Evolutionary conservation across 2,888 invertebrate genomes (phyloP).

Genomic region (Sinelater perroti): DNA sequence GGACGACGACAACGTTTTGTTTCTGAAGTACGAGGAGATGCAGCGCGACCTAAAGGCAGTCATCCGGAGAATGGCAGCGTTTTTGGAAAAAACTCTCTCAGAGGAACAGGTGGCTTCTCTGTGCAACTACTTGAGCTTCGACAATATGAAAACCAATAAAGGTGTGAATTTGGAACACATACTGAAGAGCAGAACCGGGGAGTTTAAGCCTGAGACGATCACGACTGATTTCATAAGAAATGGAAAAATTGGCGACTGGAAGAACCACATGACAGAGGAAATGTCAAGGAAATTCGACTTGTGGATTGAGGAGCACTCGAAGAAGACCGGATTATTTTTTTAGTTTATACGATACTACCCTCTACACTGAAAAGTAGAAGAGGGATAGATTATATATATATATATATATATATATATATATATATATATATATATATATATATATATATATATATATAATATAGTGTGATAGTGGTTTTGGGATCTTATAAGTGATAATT

Average conservation of each 20-base stretch:
- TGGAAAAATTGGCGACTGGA: slow-evolving; percentile 61
- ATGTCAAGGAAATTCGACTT: slow-evolving; percentile 76
- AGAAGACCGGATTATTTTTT: slow-evolving; percentile 65
- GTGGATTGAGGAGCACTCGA: slow-evolving; percentile 72
- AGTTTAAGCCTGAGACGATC: slow-evolving; percentile 46
- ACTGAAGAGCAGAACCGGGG: slow-evolving; percentile 50
- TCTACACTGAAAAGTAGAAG: too few species aligned
- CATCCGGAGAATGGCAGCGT: slow-evolving; percentile 75
- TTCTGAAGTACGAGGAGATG: slow-evolving; percentile 86
- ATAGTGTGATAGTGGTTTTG: too few species aligned
- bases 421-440: slow-evolving; percentile 20
- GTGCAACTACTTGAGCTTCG: slow-evolving; percentile 52
- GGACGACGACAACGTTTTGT: slow-evolving; percentile 76
- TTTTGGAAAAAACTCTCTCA: slow-evolving; percentile 72
- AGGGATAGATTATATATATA: too few species aligned
- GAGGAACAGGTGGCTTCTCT: slow-evolving; percentile 69
- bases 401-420: too few species aligned
- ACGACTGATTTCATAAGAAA: slow-evolving; percentile 60
- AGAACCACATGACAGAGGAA: slow-evolving; percentile 73
- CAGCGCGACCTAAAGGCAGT: slow-evolving; percentile 73
- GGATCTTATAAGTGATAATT: too few species aligned
- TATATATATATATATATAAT: too few species aligned
- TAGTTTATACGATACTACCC: too few species aligned
- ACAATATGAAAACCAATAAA: slow-evolving; percentile 67
- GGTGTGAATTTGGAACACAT: slow-evolving; percentile 65